Evolutionary conservation across 2,113 vertebrate genomes (phyloP).

Genomic region (crab-eating macaque (Macaca fascicularis)): T2T-MFA8v1.1 NC_088389.1:78443001-78443500

Average conservation of each 20-base stretch:
- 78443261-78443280: background rate
- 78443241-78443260: background rate
- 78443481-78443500: background rate
- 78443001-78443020: background rate
- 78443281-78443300: background rate
- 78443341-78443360: slow-evolving; percentile 9
- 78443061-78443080: background rate
- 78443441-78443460: background rate
- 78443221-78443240: background rate
- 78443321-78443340: background rate
- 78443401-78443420: background rate
- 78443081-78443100: background rate
- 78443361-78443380: background rate
- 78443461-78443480: background rate
- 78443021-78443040: background rate
- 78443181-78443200: background rate
- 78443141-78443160: background rate
- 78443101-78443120: background rate
- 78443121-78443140: background rate
- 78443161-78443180: background rate
- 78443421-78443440: background rate
- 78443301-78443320: slow-evolving; percentile 25
- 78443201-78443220: background rate
- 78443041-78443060: background rate
- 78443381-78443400: background rate